These are phyloP conservation scores for Dynastes tityus DNA, from an alignment of 2,888 invertebrate species.

Conservation along the genomic window DNA sequence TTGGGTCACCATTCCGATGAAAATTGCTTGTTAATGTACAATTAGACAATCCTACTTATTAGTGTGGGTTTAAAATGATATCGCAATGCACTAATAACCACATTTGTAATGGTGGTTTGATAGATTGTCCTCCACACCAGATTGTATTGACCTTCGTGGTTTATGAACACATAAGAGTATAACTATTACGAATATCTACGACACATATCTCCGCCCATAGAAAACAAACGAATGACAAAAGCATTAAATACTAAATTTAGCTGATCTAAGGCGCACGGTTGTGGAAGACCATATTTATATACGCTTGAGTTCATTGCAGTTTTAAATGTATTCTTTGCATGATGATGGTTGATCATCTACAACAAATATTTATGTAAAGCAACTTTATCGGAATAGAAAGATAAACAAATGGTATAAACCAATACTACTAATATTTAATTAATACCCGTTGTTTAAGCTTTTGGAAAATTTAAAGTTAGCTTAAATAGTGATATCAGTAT, in stretches of 20 bases:
- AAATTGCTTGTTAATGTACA: too few species aligned
- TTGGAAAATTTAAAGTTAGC: too few species aligned
- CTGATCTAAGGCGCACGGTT: background rate
- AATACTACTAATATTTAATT: too few species aligned
- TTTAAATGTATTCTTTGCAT: background rate
- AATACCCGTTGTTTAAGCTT: too few species aligned
- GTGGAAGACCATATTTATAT: slow-evolving; percentile 2
- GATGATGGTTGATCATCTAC: background rate
- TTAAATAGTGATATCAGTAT: too few species aligned
- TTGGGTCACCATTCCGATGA: too few species aligned
- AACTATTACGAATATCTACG: background rate
- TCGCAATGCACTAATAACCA: background rate
- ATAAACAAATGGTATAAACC: background rate
- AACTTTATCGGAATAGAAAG: background rate
- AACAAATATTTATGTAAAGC: background rate
- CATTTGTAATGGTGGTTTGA: background rate
- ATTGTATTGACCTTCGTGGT: slow-evolving; percentile 19
- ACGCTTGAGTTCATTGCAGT: background rate
- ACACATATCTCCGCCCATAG: slow-evolving; percentile 6
- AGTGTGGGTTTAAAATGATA: too few species aligned
- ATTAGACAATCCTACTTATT: too few species aligned
- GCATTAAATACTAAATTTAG: slow-evolving; percentile 27
- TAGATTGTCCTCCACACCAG: background rate
- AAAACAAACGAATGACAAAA: slow-evolving; percentile 25
- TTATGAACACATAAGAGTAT: background rate